Base-by-base conservation (phyloP, 1,140 invertebrate genomes). In the Bombus sibiricus region DNA sequence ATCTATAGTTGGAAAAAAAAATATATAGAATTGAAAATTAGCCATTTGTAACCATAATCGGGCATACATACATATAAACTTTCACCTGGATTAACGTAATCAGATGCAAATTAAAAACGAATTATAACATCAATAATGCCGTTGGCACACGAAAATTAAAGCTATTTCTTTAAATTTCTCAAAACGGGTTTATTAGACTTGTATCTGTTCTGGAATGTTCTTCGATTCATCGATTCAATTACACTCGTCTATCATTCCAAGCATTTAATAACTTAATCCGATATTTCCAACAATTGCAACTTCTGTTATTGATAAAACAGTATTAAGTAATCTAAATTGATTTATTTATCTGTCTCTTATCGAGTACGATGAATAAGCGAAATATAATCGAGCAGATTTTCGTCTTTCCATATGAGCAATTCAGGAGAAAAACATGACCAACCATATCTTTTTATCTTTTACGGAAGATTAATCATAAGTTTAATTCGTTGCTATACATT, bases 301-400 rank as follows among this genome's bases (percentile, higher is more conserved):
- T 32, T 41, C 34, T 57, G 73, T 1, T 77, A 77, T 77, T 57
- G 37, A 37, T 22, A 22, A n/a, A 41, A 62, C 57, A 25, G 34
- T 28, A 62, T 76, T 76, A 59, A 28, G 10, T 76, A 76, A 76
- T 76, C 47, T 13, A 47, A 39, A 59, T 59, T 37, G 74, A 76
- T 76, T 43, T n/a, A 28, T 76, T 77, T 77, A 77, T 77, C 74
- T 41, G 13, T 12, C 34, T 77, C 37, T 62, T 77, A 59, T 77
- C 75, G 18, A 34, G 39, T 12, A n/a, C 37, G 37, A 62, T 39
- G 34, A 62, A 62, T 57, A 34, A 39, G 53, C 15, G 8, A n/a
- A 77, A 34, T 39, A 39, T 76, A 76, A 76, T 75, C 74, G 8
- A 25, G 12, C 10, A 57, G 9, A 57, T n/a, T 53, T 68, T 79